These are phyloP conservation scores for Xenotilapia flavipinnis DNA, from an alignment of 2,113 vertebrate genomes.

Conservation along the genomic window DNA sequence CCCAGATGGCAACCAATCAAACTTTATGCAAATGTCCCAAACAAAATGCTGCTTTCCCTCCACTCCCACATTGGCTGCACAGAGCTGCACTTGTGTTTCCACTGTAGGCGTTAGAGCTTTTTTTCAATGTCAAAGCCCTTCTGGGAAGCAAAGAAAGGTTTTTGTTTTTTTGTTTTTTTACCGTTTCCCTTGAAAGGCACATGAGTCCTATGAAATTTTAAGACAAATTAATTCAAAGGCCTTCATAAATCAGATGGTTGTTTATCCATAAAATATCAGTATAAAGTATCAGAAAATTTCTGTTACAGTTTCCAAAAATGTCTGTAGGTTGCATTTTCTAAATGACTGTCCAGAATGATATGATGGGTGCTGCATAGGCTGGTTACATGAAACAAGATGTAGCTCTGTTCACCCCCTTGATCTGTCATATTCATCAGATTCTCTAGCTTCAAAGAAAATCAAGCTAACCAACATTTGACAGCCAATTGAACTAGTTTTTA, in stretches of 20 bases:
- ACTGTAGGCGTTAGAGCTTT: conserved; percentile 12
- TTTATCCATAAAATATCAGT: background rate
- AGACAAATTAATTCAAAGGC: background rate
- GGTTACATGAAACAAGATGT: background rate
- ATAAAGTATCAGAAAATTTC: background rate
- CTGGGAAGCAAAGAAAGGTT: background rate
- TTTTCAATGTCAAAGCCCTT: background rate
- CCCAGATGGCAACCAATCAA: conserved; percentile 4
- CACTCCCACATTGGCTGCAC: conserved; percentile 22
- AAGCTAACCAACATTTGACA: background rate
- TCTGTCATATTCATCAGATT: background rate
- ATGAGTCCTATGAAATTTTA: background rate
- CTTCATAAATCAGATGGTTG: background rate
- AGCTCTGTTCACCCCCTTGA: background rate
- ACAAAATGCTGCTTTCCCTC: conserved; percentile 16
- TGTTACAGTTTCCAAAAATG: background rate
- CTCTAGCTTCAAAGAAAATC: background rate
- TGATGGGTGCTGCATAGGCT: background rate
- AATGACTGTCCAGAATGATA: background rate
- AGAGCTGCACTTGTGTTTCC: conserved; percentile 43
- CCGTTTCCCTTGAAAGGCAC: background rate
- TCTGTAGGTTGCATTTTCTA: background rate
- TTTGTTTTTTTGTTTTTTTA: background rate
- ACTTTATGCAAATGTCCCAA: conserved; percentile 33
- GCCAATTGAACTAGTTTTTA: background rate